These are phyloP conservation scores for Archaeoteleia sp. DNA, from an alignment of 2,888 invertebrate genomes.

Conservation along the genomic window DNA sequence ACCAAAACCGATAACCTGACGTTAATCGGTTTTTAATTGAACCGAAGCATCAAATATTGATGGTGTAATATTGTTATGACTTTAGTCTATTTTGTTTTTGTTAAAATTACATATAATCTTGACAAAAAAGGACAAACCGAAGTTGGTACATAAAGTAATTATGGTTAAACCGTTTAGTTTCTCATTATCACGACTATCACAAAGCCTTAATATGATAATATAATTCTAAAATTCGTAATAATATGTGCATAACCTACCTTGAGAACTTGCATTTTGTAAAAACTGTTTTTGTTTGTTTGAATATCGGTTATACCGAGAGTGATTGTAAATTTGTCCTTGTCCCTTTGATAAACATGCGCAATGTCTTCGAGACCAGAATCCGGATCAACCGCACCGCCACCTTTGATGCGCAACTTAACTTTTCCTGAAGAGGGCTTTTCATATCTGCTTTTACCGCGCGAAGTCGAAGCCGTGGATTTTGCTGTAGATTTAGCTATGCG, in stretches of 20 bases:
- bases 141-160: too few relatives aligned
- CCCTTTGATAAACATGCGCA: constrained; percentile 85
- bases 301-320: constrained; percentile 92
- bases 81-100: too few relatives aligned
- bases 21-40: too few relatives aligned
- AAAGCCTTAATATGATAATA: too few relatives aligned
- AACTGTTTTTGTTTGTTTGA: constrained; percentile 91
- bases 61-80: too few relatives aligned
- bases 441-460: constrained; percentile 80
- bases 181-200: too few relatives aligned
- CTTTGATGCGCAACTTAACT: constrained; percentile 83
- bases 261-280: constrained; percentile 94
- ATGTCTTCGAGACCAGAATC: constrained; percentile 86
- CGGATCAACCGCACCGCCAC: constrained; percentile 94
- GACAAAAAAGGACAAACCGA: too few relatives aligned
- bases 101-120: too few relatives aligned
- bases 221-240: not conserved
- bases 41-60: too few relatives aligned
- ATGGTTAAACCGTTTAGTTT: too few relatives aligned
- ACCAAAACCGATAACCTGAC: too few relatives aligned
- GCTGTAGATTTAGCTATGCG: constrained; percentile 77
- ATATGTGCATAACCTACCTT: constrained; percentile 76
- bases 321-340: constrained; percentile 82
- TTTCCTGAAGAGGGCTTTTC: constrained; percentile 78
- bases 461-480: constrained; percentile 76